These are phyloP conservation scores for Xiphophorus maculatus DNA, from an alignment of 2,113 vertebrate genomes.

Conservation along the genomic window DNA sequence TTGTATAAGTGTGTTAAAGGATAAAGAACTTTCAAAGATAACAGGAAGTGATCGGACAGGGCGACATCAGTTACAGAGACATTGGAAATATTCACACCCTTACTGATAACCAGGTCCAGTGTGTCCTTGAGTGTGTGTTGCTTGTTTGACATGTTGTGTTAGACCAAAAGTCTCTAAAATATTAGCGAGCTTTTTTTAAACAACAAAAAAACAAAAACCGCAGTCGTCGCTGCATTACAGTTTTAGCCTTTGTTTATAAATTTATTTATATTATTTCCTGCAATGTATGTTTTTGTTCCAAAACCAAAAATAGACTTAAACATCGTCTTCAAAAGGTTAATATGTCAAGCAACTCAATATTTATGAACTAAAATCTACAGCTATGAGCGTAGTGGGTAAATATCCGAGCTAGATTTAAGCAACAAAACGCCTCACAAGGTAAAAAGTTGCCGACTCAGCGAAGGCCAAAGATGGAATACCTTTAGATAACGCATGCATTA, in stretches of 20 bases:
- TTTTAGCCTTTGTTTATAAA: neutral
- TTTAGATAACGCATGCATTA: neutral
- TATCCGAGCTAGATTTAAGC: neutral
- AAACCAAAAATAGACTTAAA: neutral
- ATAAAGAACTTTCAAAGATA: too few species aligned
- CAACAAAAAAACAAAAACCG: neutral
- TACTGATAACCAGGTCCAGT: too few species aligned
- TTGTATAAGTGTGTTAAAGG: too few species aligned
- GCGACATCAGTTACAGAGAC: too few species aligned
- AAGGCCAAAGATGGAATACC: conserved; percentile 6
- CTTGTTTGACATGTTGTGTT: too few species aligned
- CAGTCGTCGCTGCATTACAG: neutral
- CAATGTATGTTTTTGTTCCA: too few species aligned
- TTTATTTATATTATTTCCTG: neutral
- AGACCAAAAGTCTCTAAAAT: too few species aligned
- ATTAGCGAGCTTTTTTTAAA: too few species aligned
- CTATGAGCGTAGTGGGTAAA: accelerated
- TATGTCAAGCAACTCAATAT: neutral
- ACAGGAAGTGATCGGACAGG: too few species aligned
- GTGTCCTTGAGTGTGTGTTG: too few species aligned
- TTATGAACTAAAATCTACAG: neutral
- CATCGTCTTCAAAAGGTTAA: too few species aligned
- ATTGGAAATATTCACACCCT: too few species aligned
- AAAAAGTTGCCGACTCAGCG: conserved; percentile 66
- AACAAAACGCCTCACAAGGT: conserved; percentile 38